Percentiles rank a stretch among this genome's conserved stretches.
Conservation (phyloP, 2,888 invertebrate genomes). For the Copidosoma aretas region DNA sequence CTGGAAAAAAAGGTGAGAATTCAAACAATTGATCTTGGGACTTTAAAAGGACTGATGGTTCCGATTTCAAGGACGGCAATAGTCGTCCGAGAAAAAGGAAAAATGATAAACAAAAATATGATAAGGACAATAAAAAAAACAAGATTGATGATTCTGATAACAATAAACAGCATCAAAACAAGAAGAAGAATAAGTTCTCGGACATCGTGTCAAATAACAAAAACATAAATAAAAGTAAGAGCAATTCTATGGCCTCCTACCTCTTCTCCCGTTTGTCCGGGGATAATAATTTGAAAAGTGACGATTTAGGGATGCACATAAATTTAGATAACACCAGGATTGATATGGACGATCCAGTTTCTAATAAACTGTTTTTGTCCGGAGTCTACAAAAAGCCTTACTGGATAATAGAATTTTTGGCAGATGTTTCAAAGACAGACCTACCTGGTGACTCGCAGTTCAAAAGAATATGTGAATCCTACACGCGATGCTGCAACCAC, state of each 20-base stretch:
- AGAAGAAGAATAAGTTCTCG: neutral
- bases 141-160: neutral
- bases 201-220: neutral
- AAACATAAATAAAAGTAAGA: neutral
- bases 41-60: too few relatives aligned
- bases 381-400: conserved; percentile 3
- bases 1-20: too few relatives aligned
- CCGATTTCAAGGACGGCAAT: too few relatives aligned
- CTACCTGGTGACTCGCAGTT: neutral
- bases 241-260: neutral
- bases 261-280: neutral
- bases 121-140: too few relatives aligned
- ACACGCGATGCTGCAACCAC: neutral
- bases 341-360: neutral
- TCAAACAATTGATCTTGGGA: too few relatives aligned
- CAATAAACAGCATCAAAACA: neutral
- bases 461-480: neutral
- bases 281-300: too few relatives aligned
- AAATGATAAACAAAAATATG: neutral
- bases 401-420: conserved; percentile 2
- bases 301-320: neutral
- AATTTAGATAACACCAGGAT: conserved; percentile 7
- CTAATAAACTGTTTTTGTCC: neutral
- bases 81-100: too few relatives aligned
- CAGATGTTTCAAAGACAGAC: neutral